Conservation (phyloP, 1,140 invertebrate species). For the Heliothis virescens region DNA sequence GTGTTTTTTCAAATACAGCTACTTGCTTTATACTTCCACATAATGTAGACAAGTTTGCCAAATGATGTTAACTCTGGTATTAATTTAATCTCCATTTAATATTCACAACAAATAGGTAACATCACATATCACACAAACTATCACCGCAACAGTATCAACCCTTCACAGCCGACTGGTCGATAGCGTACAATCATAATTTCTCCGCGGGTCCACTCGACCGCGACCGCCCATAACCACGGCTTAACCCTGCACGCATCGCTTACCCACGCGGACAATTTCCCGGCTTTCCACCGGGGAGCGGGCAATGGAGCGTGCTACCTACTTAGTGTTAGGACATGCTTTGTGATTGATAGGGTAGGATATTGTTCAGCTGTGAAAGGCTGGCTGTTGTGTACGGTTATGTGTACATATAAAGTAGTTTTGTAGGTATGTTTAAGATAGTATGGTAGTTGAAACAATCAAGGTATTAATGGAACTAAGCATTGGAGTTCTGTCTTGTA, state of each 20-base stretch:
- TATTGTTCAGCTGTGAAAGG: not conserved
- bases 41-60: not conserved
- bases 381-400: too few species aligned
- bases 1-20: not conserved
- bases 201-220: slow-evolving; percentile 33
- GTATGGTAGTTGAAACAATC: too few species aligned
- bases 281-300: slow-evolving; percentile 10
- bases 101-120: too few species aligned
- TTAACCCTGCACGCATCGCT: slow-evolving; percentile 41
- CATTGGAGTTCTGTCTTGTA: too few species aligned
- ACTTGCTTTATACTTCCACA: not conserved
- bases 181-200: slow-evolving; percentile 25
- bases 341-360: not conserved
- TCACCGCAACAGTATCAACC: not conserved
- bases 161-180: not conserved
- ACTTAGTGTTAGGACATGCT: not conserved
- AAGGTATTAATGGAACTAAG: too few species aligned
- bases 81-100: too few species aligned
- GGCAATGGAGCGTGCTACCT: not conserved
- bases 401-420: too few species aligned
- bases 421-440: too few species aligned
- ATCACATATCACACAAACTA: not conserved
- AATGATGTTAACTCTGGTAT: not conserved
- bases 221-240: slow-evolving; percentile 21
- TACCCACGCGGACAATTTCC: slow-evolving; percentile 33